Conservation (phyloP, 2,797 vertebrate genomes). For the Buphagus erythrorhynchus region DNA sequence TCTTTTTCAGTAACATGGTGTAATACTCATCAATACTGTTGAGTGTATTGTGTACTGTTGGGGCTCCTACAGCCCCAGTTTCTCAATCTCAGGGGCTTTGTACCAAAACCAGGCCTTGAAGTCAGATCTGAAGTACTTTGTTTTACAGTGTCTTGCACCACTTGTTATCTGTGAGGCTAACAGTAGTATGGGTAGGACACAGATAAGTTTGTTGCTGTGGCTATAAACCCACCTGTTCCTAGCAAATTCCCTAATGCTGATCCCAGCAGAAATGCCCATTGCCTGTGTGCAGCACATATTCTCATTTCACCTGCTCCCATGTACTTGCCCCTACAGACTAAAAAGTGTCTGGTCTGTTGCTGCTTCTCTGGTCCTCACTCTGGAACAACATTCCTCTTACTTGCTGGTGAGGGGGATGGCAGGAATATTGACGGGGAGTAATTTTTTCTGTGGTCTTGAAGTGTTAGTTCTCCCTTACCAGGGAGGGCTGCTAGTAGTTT, state of each 20-base stretch:
- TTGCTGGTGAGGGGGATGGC: neutral
- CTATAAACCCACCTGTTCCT: neutral
- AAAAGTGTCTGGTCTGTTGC: neutral
- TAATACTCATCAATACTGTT: neutral
- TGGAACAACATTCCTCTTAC: neutral
- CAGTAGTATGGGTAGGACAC: neutral
- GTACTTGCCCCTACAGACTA: neutral
- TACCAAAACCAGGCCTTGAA: neutral
- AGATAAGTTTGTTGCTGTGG: neutral
- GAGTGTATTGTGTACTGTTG: neutral
- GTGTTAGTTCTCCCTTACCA: neutral
- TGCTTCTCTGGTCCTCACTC: neutral
- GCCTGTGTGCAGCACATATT: neutral
- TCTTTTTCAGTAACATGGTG: neutral
- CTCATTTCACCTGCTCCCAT: neutral
- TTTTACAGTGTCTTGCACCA: neutral
- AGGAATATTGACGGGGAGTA: neutral
- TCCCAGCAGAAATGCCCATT: neutral
- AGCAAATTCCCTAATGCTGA: neutral
- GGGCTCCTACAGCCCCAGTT: neutral
- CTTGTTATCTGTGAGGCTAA: neutral
- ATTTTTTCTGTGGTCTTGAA: neutral
- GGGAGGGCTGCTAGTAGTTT: neutral
- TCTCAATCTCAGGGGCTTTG: neutral
- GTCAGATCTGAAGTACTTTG: neutral